Evolutionary conservation across 2,113 vertebrate genomes (phyloP).

Genomic region (Notechis scutatus): DNA sequence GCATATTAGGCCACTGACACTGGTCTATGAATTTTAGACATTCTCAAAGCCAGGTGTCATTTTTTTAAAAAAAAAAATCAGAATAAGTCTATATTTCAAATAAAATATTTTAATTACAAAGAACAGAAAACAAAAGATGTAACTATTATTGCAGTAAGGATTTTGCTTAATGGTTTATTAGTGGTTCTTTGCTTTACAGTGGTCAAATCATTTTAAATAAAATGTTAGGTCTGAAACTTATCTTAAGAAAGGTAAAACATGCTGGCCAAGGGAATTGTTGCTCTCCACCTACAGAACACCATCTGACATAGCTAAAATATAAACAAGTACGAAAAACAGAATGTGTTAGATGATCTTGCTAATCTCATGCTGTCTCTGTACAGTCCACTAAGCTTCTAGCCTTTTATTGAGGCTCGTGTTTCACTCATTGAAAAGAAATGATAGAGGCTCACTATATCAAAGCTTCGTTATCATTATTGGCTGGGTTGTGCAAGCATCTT

Average conservation of each 20-base stretch:
- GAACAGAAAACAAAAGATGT: neutral
- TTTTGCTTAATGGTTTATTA: neutral
- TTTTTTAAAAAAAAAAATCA: neutral
- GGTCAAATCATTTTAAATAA: neutral
- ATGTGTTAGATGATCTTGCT: slow-evolving; percentile 73
- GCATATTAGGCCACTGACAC: neutral
- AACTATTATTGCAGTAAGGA: neutral
- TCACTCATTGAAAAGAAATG: slow-evolving; percentile 63
- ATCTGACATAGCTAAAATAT: slow-evolving; percentile 65
- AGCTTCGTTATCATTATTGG: slow-evolving; percentile 70
- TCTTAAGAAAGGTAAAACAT: slow-evolving; percentile 38
- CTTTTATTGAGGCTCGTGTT: slow-evolving; percentile 72
- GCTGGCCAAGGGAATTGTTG: slow-evolving; percentile 39
- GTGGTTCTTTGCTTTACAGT: neutral
- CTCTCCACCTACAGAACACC: slow-evolving; percentile 52
- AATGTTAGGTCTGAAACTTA: neutral
- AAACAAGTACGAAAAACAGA: slow-evolving; percentile 64
- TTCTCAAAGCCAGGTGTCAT: neutral
- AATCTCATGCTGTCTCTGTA: slow-evolving; percentile 64
- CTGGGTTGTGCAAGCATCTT: slow-evolving; percentile 62
- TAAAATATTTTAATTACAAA: neutral
- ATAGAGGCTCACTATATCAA: slow-evolving; percentile 62
- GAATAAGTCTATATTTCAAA: neutral
- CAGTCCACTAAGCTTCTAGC: slow-evolving; percentile 66
- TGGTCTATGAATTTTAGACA: neutral